These are phyloP conservation scores for Hesperophylax magnus DNA, from an alignment of 1,140 invertebrate species.

Conservation along the genomic window DNA sequence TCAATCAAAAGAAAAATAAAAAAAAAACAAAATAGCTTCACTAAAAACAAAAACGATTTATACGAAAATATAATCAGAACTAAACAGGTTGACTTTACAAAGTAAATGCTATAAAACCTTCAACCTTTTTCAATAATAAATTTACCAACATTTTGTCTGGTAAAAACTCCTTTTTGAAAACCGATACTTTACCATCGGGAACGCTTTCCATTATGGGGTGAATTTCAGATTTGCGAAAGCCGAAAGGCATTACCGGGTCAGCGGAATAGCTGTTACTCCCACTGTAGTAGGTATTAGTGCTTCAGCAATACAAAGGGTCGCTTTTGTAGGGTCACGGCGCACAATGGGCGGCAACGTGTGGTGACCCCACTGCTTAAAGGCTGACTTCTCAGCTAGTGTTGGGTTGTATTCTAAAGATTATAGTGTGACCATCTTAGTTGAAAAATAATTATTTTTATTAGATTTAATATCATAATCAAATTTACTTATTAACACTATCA, in stretches of 20 bases:
- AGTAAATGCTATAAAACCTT: too few species aligned
- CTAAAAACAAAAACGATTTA: too few species aligned
- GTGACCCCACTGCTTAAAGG: not conserved
- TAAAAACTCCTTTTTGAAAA: constrained; percentile 14
- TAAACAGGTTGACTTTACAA: too few species aligned
- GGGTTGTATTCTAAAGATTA: not conserved
- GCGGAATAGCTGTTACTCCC: not conserved
- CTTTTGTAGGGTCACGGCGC: constrained; percentile 20
- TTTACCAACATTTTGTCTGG: not conserved
- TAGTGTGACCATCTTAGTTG: not conserved
- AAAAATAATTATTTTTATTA: too few species aligned
- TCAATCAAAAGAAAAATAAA: too few species aligned
- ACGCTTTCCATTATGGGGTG: constrained; percentile 20
- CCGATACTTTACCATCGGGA: constrained; percentile 15
- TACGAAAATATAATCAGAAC: too few species aligned
- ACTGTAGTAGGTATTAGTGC: too few species aligned
- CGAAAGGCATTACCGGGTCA: constrained; percentile 9
- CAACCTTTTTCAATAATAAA: too few species aligned
- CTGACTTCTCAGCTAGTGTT: not conserved
- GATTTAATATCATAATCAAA: too few species aligned
- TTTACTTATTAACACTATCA: too few species aligned
- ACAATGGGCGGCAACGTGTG: constrained; percentile 20
- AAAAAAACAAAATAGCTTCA: too few species aligned
- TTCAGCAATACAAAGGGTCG: not conserved
- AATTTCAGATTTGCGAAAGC: constrained; percentile 25